phyloP scores from a whole-genome alignment of 2,113 vertebrate genomes.

The Myrmecophaga tridactyla region DNA sequence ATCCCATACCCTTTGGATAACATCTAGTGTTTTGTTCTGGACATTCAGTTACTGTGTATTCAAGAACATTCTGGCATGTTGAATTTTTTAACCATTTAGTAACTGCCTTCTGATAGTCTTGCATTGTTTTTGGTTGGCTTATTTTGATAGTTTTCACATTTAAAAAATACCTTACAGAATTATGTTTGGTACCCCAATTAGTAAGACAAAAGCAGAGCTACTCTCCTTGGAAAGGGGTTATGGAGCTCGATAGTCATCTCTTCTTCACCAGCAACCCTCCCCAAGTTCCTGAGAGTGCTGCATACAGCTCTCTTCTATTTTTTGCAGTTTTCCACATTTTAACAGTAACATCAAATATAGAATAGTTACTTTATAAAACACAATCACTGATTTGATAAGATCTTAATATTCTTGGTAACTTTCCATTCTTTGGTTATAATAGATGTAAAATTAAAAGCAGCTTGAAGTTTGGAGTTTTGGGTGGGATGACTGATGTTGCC shows the following conservation, averaged over 20 bases:
- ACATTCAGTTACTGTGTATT: background rate
- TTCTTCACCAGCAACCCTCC: too few species aligned
- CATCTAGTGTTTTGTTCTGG: background rate
- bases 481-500: background rate
- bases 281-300: background rate
- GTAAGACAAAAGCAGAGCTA: background rate
- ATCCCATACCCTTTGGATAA: background rate
- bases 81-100: background rate
- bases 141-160: conserved; percentile 25
- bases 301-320: background rate
- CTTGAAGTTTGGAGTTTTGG: background rate
- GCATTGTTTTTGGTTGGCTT: background rate
- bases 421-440: background rate
- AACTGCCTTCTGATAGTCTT: background rate
- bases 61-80: background rate
- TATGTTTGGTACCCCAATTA: background rate
- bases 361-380: background rate
- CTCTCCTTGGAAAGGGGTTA: background rate
- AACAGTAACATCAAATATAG: background rate
- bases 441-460: background rate
- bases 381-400: background rate
- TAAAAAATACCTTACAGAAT: background rate
- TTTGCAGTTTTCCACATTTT: background rate
- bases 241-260: background rate
- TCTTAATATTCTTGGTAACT: conserved; percentile 12